Percentiles rank a stretch among this genome's conserved stretches.
These are phyloP conservation scores for Artibeus jamaicensis DNA, from an alignment of 2,797 vertebrate genomes.

Conservation along the genomic window DNA sequence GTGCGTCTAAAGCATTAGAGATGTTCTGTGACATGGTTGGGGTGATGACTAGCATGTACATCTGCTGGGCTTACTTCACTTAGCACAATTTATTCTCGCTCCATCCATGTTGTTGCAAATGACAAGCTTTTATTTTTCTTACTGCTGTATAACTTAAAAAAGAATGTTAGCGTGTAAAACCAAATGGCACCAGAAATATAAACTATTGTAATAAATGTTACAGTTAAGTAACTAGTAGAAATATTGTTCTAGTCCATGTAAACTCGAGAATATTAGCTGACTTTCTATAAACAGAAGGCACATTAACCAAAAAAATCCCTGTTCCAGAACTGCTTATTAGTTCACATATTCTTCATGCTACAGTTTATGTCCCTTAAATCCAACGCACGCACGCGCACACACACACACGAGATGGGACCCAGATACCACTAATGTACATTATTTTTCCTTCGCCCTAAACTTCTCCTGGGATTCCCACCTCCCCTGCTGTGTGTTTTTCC, in stretches of 20 bases:
- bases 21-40: neutral
- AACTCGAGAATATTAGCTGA: neutral
- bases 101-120: neutral
- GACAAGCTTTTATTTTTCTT: neutral
- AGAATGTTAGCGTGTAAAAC: neutral
- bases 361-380: neutral
- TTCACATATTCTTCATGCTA: neutral
- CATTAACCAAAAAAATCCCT: neutral
- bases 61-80: neutral
- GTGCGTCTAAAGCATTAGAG: neutral
- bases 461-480: neutral
- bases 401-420: neutral
- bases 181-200: neutral
- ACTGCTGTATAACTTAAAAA: neutral
- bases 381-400: neutral
- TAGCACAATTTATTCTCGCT: neutral
- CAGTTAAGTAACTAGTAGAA: neutral
- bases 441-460: neutral
- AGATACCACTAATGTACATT: neutral
- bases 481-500: neutral
- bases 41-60: neutral
- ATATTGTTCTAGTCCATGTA: neutral
- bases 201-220: neutral
- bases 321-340: neutral
- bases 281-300: neutral